Conservation (phyloP, 2,113 vertebrate genomes). For the Labrus mixtus region DNA sequence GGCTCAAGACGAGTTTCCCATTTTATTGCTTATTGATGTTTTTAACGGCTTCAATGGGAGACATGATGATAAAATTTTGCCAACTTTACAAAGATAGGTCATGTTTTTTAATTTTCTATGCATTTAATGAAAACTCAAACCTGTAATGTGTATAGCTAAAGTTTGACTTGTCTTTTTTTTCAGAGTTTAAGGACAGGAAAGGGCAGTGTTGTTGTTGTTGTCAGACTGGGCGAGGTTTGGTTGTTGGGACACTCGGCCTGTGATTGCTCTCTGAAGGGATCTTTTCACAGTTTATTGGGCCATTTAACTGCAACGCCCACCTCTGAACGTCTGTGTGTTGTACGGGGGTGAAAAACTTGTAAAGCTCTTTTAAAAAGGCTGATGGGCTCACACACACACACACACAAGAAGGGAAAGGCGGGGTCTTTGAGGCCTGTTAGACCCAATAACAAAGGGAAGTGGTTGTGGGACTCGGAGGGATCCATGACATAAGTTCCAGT, state of each 20-base stretch:
- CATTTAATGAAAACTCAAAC: too few relatives aligned
- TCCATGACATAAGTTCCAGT: conserved; percentile 37
- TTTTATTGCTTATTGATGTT: conserved; percentile 50
- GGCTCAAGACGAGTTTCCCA: neutral
- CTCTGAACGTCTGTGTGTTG: conserved; percentile 66
- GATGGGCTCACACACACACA: conserved; percentile 21
- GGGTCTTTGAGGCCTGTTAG: conserved; percentile 22
- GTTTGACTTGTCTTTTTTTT: conserved; percentile 2
- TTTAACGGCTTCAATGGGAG: neutral
- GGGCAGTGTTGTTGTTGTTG: conserved; percentile 11
- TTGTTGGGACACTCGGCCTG: conserved; percentile 59
- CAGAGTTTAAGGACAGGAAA: conserved; percentile 40
- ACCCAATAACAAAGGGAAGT: conserved; percentile 52
- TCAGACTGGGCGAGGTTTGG: conserved; percentile 36
- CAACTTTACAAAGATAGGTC: neutral
- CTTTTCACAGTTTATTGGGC: conserved; percentile 79
- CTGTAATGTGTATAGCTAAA: neutral
- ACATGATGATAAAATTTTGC: neutral
- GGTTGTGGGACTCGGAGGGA: conserved; percentile 28
- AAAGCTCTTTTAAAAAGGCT: conserved; percentile 56
- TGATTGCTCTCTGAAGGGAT: conserved; percentile 67
- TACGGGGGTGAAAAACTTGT: conserved; percentile 58
- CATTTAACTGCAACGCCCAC: conserved; percentile 70
- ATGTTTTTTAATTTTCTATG: neutral
- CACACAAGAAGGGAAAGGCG: conserved; percentile 30